Percentiles rank a stretch among this genome's conserved stretches.
These are phyloP conservation scores for Hydractinia echinata DNA, from an alignment of 30 jellyfish, hydroid and myxozoan species.

Conservation along the genomic window DNA sequence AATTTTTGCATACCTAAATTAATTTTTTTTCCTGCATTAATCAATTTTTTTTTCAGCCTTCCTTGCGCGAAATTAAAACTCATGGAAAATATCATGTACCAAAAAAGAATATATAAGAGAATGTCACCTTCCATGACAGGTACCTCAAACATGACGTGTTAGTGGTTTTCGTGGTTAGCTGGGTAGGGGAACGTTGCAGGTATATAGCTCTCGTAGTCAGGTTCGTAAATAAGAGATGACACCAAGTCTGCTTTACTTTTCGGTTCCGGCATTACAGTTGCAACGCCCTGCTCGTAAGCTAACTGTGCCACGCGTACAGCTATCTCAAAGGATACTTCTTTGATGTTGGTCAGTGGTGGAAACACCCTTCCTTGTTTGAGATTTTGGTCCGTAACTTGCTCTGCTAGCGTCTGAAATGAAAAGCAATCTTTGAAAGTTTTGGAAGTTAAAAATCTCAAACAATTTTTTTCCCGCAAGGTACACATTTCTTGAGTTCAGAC, in stretches of 20 bases:
- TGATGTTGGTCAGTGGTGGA: constrained; percentile 72
- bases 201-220: constrained; percentile 64
- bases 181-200: constrained; percentile 86
- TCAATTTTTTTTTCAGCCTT: too few species aligned
- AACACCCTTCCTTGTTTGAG: constrained; percentile 66
- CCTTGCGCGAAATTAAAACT: too few species aligned
- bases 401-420: constrained; percentile 61
- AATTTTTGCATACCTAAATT: too few species aligned
- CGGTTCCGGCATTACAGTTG: constrained; percentile 85
- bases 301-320: constrained; percentile 71
- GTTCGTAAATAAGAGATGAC: constrained; percentile 57
- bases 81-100: too few species aligned
- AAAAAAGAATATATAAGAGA: too few species aligned
- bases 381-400: constrained; percentile 73
- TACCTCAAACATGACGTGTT: background rate
- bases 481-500: background rate
- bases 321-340: constrained; percentile 71
- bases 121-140: too few species aligned
- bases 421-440: background rate
- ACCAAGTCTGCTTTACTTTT: constrained; percentile 38
- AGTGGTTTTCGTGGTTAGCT: constrained; percentile 29
- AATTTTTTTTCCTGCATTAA: too few species aligned
- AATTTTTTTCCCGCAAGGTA: too few species aligned
- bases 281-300: constrained; percentile 75
- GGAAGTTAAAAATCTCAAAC: background rate